Percentiles rank a stretch among this genome's conserved stretches.
These are phyloP conservation scores for Emydura subglobosa DNA, from an alignment of 2,113 vertebrate genomes.

Conservation along the genomic window DNA sequence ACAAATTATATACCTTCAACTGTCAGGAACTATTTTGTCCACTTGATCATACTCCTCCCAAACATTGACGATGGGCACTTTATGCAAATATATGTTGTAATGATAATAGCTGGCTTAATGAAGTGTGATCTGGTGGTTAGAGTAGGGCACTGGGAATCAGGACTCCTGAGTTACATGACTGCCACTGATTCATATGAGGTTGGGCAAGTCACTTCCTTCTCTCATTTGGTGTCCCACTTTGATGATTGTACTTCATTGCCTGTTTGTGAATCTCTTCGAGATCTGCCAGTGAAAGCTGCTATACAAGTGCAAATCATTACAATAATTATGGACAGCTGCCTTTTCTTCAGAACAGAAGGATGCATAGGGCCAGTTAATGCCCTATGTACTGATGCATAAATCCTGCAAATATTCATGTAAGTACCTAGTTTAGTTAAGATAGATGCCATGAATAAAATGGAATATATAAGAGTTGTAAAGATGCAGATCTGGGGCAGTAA, in stretches of 20 bases:
- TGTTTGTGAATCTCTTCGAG: not conserved
- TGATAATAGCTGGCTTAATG: not conserved
- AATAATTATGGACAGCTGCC: not conserved
- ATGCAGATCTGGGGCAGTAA: not conserved
- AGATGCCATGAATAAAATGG: not conserved
- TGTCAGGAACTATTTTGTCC: not conserved
- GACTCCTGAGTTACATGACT: not conserved
- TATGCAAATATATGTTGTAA: not conserved
- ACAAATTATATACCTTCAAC: not conserved
- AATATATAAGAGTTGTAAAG: not conserved
- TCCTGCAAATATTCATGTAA: accelerated
- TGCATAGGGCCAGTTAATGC: not conserved
- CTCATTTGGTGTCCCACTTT: not conserved
- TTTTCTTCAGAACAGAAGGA: not conserved
- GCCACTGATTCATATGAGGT: not conserved
- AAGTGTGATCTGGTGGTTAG: not conserved
- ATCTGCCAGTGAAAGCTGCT: not conserved
- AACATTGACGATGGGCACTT: not conserved
- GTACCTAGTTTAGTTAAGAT: not conserved
- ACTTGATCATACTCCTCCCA: not conserved
- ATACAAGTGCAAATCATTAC: not conserved
- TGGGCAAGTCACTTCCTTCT: not conserved
- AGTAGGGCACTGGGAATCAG: not conserved
- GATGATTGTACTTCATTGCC: not conserved
- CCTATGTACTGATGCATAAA: not conserved